A percentile compares a stretch with the other conserved stretches of the same genome.
These are phyloP conservation scores for Lapara coniferarum DNA, from an alignment of 2,888 invertebrate genomes.

Conservation along the genomic window DNA sequence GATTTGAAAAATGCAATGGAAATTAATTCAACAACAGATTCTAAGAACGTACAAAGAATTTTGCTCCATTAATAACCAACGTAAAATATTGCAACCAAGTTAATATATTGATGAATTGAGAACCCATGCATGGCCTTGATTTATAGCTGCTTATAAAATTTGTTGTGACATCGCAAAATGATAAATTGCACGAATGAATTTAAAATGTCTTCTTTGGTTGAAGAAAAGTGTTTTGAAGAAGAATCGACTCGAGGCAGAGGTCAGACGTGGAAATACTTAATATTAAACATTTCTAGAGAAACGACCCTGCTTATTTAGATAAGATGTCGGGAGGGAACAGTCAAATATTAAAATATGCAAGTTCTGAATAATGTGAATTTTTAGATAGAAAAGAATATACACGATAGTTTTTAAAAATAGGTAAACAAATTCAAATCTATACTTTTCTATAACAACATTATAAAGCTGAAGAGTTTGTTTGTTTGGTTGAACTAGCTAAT, in stretches of 20 bases:
- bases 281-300: neutral
- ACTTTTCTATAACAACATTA: too few relatives aligned
- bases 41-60: too few relatives aligned
- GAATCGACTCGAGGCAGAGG: neutral
- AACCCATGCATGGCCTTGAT: neutral
- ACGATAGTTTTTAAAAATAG: too few relatives aligned
- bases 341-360: too few relatives aligned
- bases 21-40: too few relatives aligned
- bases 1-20: too few relatives aligned
- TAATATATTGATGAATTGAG: neutral
- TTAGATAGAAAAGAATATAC: too few relatives aligned
- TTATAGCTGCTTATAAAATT: slow-evolving; percentile 8
- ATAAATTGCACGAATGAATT: slow-evolving; percentile 13
- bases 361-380: too few relatives aligned
- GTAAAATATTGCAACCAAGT: neutral
- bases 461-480: too few relatives aligned
- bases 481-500: too few relatives aligned
- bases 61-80: neutral
- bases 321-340: neutral
- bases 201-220: neutral
- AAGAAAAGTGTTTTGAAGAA: neutral
- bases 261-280: neutral
- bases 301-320: neutral
- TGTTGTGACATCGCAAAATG: slow-evolving; percentile 6
- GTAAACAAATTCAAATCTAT: too few relatives aligned